phyloP scores from a whole-genome alignment of 2,797 vertebrate species.

The Apogon hyalosoma region DNA sequence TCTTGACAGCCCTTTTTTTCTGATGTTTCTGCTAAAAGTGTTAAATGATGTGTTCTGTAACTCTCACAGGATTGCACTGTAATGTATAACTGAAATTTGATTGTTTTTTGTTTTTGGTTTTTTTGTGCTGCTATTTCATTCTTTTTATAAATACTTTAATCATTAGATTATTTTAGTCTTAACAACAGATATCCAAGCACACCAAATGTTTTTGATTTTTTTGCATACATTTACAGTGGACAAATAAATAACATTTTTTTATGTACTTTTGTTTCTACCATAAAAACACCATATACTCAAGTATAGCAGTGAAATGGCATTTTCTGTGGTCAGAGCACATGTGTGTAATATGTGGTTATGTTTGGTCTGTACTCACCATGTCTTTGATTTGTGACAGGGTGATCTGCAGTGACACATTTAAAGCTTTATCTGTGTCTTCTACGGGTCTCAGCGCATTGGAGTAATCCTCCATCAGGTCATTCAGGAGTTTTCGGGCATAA shows the following conservation, averaged over 20 bases:
- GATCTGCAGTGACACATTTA: conserved; percentile 96
- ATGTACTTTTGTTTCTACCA: too few relatives aligned
- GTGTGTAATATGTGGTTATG: neutral
- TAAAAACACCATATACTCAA: too few relatives aligned
- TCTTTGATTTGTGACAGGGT: conserved; percentile 98
- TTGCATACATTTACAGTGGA: too few relatives aligned
- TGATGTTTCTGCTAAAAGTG: too few relatives aligned
- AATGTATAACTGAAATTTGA: too few relatives aligned
- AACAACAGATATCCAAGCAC: neutral
- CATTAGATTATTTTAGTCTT: neutral
- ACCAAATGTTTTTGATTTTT: too few relatives aligned
- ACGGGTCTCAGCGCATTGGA: conserved; percentile 93
- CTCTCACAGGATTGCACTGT: too few relatives aligned
- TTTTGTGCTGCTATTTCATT: neutral
- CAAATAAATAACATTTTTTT: too few relatives aligned
- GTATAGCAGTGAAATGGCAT: too few relatives aligned
- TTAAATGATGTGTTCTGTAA: too few relatives aligned
- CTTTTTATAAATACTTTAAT: neutral
- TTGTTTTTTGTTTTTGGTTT: too few relatives aligned
- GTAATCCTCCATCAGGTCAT: conserved; percentile 93
- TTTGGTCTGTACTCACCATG: conserved; percentile 88
- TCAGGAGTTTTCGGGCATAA: conserved; percentile 93
- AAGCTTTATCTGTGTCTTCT: conserved; percentile 93
- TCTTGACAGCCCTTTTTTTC: too few relatives aligned
- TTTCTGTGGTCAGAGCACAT: neutral